Percentiles rank a stretch among this genome's conserved stretches.
These are phyloP conservation scores for Psittacula derbiana DNA, from an alignment of 2,797 vertebrate species.

Conservation along the genomic window DNA sequence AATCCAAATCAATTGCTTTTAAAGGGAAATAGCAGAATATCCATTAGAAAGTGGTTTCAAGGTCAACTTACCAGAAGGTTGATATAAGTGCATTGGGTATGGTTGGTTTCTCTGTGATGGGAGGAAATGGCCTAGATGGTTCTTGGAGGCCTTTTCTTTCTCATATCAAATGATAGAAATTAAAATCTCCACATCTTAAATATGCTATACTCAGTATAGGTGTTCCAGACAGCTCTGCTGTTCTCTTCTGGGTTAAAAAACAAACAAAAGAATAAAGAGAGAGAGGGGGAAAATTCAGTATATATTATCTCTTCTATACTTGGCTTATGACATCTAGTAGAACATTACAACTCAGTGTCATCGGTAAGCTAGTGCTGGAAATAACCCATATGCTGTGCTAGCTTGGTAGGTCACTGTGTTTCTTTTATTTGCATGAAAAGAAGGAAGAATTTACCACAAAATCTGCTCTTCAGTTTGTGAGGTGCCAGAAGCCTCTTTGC, in stretches of 20 bases:
- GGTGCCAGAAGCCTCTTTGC: background rate
- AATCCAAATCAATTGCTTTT: background rate
- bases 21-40: background rate
- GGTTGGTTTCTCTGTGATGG: background rate
- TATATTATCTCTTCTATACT: background rate
- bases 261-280: background rate
- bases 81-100: background rate
- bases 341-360: background rate
- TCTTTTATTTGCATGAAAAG: background rate
- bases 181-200: background rate
- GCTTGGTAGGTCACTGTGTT: background rate
- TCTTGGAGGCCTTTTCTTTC: background rate
- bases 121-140: background rate
- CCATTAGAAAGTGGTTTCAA: background rate
- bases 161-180: background rate
- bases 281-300: background rate
- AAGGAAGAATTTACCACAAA: background rate
- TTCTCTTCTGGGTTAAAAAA: background rate
- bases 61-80: background rate
- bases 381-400: background rate
- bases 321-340: background rate
- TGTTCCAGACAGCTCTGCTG: background rate
- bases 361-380: background rate
- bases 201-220: fast-evolving
- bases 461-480: background rate